Evolutionary conservation across 2,888 invertebrate species (phyloP).

Genomic region (Homarus gammarus): DNA sequence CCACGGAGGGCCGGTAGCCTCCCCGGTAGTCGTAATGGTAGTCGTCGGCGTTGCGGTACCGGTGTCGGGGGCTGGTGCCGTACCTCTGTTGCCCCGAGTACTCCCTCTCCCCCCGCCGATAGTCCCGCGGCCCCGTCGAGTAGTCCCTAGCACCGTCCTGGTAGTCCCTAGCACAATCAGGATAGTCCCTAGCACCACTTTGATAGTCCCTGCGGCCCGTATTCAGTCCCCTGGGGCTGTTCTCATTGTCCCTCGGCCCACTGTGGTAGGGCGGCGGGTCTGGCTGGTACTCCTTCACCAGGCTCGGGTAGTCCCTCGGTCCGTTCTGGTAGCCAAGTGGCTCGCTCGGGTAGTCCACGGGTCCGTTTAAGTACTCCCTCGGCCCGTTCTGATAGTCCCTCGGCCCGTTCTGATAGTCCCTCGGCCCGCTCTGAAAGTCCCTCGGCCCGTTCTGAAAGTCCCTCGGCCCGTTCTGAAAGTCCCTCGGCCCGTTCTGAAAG

Average conservation of each 20-base stretch:
- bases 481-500: not conserved
- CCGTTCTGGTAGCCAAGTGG: not conserved
- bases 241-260: not conserved
- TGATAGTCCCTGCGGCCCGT: constrained; percentile 12
- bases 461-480: no score
- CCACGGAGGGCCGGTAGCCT: constrained; percentile 65
- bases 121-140: constrained; percentile 32
- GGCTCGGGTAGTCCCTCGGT: not conserved
- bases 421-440: constrained; percentile 16
- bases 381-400: constrained; percentile 10
- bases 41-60: constrained; percentile 68
- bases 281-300: constrained; percentile 26
- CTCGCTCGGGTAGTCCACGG: not conserved
- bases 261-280: constrained; percentile 44
- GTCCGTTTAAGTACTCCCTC: not conserved
- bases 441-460: no score
- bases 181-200: constrained; percentile 36
- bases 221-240: not conserved
- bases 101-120: constrained; percentile 8
- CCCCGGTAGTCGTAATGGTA: constrained; percentile 75
- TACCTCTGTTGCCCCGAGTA: constrained; percentile 16
- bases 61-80: constrained; percentile 48
- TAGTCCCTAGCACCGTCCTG: constrained; percentile 34
- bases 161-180: constrained; percentile 36
- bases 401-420: not conserved